A percentile compares a stretch with the other conserved stretches of the same genome.
Conservation (phyloP, 2,797 vertebrate genomes). For the Gastrophryne carolinensis region DNA sequence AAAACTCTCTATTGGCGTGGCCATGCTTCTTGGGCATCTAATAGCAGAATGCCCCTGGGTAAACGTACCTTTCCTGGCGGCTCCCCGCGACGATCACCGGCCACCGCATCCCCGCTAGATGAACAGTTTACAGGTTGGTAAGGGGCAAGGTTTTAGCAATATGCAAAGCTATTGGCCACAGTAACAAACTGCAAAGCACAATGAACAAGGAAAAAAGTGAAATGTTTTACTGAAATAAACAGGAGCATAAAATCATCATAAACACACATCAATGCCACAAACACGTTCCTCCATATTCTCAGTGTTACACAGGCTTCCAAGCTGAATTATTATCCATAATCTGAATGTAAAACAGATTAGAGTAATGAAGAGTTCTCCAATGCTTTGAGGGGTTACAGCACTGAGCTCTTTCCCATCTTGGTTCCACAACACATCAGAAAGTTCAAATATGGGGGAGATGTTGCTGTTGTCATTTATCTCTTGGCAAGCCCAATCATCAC, state of each 20-base stretch:
- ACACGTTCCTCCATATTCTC: neutral
- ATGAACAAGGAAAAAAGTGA: neutral
- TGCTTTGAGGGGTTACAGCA: neutral
- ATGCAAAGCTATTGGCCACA: too few species aligned
- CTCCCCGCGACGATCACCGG: too few species aligned
- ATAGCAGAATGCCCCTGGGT: too few species aligned
- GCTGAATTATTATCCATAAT: neutral
- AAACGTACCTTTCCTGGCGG: too few species aligned
- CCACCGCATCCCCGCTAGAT: too few species aligned
- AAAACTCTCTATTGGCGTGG: too few species aligned
- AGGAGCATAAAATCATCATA: neutral
- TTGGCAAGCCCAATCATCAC: accelerated
- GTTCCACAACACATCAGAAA: neutral
- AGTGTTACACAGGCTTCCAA: neutral
- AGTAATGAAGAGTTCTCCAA: neutral
- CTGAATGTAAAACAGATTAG: neutral
- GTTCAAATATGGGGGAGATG: neutral
- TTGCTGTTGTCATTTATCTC: neutral
- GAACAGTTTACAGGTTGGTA: too few species aligned
- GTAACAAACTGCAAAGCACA: neutral
- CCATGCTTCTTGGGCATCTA: too few species aligned
- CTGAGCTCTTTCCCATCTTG: neutral
- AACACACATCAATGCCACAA: neutral
- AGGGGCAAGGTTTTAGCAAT: too few species aligned
- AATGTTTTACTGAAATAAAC: constrained; percentile 19